These are phyloP conservation scores for Tetranychus truncatus DNA, from an alignment of 2,888 invertebrate species.

Conservation along the genomic window DNA sequence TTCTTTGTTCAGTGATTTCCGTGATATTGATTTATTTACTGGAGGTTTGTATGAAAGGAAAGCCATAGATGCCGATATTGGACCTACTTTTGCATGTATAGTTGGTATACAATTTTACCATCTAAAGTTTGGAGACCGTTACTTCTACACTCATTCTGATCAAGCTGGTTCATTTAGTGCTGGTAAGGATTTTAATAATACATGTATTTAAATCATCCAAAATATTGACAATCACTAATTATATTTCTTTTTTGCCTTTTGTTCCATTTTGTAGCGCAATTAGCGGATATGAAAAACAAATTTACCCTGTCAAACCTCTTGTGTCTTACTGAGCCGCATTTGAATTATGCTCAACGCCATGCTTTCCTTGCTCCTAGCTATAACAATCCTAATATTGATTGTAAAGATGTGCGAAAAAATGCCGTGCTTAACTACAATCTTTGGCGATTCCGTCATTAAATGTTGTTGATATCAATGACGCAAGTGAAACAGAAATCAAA, in stretches of 20 bases:
- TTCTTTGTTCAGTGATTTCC: slow-evolving; percentile 11
- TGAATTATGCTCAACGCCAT: not conserved
- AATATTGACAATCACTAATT: too few relatives aligned
- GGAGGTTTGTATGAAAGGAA: slow-evolving; percentile 65
- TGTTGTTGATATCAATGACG: too few relatives aligned
- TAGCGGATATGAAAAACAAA: not conserved
- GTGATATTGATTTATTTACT: slow-evolving; percentile 69
- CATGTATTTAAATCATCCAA: not conserved
- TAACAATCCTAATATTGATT: slow-evolving; percentile 15
- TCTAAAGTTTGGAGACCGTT: slow-evolving; percentile 60
- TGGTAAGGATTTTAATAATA: slow-evolving; percentile 14
- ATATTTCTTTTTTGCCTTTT: not conserved
- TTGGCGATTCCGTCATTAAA: not conserved
- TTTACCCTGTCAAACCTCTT: not conserved
- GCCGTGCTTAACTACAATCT: not conserved
- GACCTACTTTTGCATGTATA: slow-evolving; percentile 64
- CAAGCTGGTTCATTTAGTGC: slow-evolving; percentile 23
- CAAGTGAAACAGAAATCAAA: too few relatives aligned
- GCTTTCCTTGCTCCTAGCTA: slow-evolving; percentile 1
- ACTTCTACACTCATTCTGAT: slow-evolving; percentile 60
- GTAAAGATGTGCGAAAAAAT: slow-evolving; percentile 1
- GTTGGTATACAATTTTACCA: slow-evolving; percentile 64
- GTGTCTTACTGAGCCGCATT: not conserved
- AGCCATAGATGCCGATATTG: slow-evolving; percentile 52
- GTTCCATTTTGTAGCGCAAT: not conserved